A percentile compares a stretch with the other conserved stretches of the same genome.
These are phyloP conservation scores for Vanacampus margaritifer DNA, from an alignment of 2,113 vertebrate genomes.

Conservation along the genomic window DNA sequence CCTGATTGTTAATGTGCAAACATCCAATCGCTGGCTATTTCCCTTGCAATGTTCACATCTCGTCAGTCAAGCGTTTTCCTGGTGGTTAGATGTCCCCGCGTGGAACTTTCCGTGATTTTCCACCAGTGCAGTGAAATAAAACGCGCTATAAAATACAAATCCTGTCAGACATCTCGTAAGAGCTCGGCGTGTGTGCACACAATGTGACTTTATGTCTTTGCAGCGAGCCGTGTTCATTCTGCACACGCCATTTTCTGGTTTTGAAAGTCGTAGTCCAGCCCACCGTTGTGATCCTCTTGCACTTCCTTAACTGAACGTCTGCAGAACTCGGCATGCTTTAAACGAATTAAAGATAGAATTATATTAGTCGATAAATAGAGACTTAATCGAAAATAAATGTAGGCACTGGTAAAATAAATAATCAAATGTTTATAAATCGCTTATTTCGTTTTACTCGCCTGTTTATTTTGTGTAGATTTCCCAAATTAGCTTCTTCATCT, in stretches of 20 bases:
- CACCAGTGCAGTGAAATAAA: constrained; percentile 57
- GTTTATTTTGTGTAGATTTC: no score
- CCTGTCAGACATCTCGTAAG: constrained; percentile 43
- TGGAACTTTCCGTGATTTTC: constrained; percentile 76
- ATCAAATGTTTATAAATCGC: no score
- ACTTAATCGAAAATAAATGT: not conserved
- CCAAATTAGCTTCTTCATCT: no score
- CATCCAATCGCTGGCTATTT: constrained; percentile 65
- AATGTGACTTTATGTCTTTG: constrained; percentile 4
- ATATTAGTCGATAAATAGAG: not conserved
- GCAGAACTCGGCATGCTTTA: not conserved
- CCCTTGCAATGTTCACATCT: constrained; percentile 70
- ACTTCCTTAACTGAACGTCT: constrained; percentile 23
- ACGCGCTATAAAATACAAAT: constrained; percentile 31
- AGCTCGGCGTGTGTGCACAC: not conserved
- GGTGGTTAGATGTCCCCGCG: constrained; percentile 68
- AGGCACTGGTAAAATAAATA: no score
- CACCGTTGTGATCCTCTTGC: constrained; percentile 40
- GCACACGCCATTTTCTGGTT: constrained; percentile 9
- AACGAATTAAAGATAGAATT: not conserved
- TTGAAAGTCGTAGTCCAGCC: constrained; percentile 6
- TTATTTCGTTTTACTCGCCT: no score
- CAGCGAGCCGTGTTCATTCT: not conserved
- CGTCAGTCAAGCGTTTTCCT: constrained; percentile 68
- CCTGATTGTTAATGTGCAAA: constrained; percentile 76